Base-by-base conservation (phyloP, 2,113 vertebrate species). In the Rynchops niger region DNA sequence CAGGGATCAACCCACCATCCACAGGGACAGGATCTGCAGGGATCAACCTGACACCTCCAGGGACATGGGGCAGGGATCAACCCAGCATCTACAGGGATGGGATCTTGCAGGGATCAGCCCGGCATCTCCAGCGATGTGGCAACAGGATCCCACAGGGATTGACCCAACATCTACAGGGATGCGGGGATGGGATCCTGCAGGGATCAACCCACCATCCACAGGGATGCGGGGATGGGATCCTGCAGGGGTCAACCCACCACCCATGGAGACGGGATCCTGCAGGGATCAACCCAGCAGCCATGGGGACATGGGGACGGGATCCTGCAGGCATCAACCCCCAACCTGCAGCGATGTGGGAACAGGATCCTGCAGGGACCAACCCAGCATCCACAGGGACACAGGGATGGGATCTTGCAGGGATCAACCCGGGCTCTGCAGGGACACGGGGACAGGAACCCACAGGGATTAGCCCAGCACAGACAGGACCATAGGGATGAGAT, bases 81-180 rank as follows among this genome's bases (percentile, higher is more conserved):
- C 50, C 19, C 2, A 4, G 29, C 7, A 11, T 2, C 13, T 15
- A 5, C 4, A 18, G 27, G 45, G 25, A 2, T 1, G 30, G 45
- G 32, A 30, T 12, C 38, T 9, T 5, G 4, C 43, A 26, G 29
- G n/a, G 62, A 8, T 12, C 20, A 9, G 9, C 25, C 5, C 2
- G 4, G 3, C 14, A 8, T 8, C 21, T 3, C n/a, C n/a, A n/a
- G n/a, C n/a, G n/a, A n/a, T n/a, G n/a, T n/a, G n/a, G n/a, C n/a
- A n/a, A n/a, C n/a, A n/a, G n/a, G n/a, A 40, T 40, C 7, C 9
- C 1, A 1, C 14, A 5, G 49, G 34, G 8, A 34, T 40, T 11
- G 11, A 2, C 25, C 5, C 2, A 4, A 4, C 14, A 9, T 8
- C 21, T 2, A 3, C 4, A 10, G 32, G 34, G 49, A 55, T 0